Base-by-base conservation (phyloP, 2,888 invertebrate species). In the Glyphotaelius pellucidus region DNA sequence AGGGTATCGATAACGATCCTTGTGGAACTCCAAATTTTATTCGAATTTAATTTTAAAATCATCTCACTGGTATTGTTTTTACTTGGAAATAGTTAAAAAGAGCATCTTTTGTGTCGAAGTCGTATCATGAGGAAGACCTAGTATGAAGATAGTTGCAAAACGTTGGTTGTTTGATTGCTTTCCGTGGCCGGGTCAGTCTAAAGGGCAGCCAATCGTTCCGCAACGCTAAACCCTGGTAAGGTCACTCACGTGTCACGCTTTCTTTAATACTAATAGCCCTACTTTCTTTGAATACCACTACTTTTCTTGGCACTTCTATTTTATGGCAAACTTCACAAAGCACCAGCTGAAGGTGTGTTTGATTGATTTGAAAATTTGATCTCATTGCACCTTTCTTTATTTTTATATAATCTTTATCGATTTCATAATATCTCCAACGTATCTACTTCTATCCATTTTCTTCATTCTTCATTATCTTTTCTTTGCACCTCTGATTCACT, bases 201-300 rank as follows among this genome's bases (percentile, higher is more conserved):
- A 96, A 95, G 95, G 95, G 96, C 95, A 96, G 96, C 94, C 95
- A 95, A 95, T 96, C 96, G 95, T 95, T 95, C 95, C 96, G 96
- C 96, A 96, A 96, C 95, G 95, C 96, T 94, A 96, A 96, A 95
- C 96, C 96, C 96, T 96, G 96, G 96, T 96, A 96, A 96, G 96
- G 90, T 96, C 47, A 67, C 86, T 90, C 91, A 89, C 87, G 67
- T 89, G 38, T 89, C 92, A 84, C 95, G 95, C 95, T 96, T 96
- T 52, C 94, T 95, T 95, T 95, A 67, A 94, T 95, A 94, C 94
- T 94, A 95, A 94, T 94, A 94, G 94, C 94, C 94, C 94, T 94
- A 94, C 94, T 94, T 94, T 94, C 86, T 42, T 86, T 86, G 94
- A 95, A 94, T 38, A 67, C 52, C 80, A 67, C 52, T 31, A 79